phyloP scores from a whole-genome alignment of 1,140 invertebrate species.

The Steinernema feltiae region DNA sequence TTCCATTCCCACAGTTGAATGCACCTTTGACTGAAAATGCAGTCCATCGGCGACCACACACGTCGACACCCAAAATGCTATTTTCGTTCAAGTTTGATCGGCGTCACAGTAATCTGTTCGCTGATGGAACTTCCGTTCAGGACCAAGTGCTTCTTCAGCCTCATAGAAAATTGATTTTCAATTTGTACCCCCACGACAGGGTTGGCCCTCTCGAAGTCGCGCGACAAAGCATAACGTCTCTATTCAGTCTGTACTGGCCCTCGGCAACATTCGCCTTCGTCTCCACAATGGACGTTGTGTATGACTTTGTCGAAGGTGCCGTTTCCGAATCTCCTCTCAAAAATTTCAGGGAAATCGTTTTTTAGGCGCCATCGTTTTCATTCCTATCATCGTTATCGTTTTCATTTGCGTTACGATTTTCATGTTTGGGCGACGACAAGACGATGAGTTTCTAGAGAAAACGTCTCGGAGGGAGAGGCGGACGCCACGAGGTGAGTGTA shows the following conservation, averaged over 20 bases:
- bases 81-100: background rate
- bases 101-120: background rate
- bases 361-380: background rate
- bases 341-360: background rate
- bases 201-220: conserved; percentile 1
- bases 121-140: background rate
- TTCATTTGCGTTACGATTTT: background rate
- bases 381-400: background rate
- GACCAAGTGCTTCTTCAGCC: background rate
- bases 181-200: background rate
- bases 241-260: background rate
- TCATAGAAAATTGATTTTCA: background rate
- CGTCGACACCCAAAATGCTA: background rate
- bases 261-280: background rate
- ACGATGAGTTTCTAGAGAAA: background rate
- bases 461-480: background rate
- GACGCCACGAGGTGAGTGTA: background rate
- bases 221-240: too few species aligned
- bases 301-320: background rate
- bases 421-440: background rate
- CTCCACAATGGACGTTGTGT: background rate
- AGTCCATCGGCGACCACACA: background rate
- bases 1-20: too few species aligned
- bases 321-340: background rate
- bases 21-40: too few species aligned